Evolutionary conservation across 53 echinoderm and acorn worm genomes (phyloP).

Genomic region (Astropecten irregularis): DNA sequence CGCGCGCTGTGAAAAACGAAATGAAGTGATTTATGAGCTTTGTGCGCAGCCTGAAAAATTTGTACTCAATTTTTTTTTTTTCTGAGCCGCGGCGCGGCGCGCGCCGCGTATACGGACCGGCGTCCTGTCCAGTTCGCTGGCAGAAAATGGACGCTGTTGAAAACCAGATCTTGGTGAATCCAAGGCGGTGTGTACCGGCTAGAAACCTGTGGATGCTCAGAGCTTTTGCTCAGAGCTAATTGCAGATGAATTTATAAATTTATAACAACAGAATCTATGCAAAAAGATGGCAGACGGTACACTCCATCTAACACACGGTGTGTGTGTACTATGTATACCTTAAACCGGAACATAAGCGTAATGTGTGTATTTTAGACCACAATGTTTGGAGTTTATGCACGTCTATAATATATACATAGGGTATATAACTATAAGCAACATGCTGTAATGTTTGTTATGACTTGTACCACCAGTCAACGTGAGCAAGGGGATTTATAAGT

Average conservation of each 20-base stretch:
- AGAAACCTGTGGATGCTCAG: constrained; percentile 32
- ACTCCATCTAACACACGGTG: too few relatives aligned
- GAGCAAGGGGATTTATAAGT: constrained; percentile 59
- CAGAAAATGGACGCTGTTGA: too few relatives aligned
- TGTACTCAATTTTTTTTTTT: constrained; percentile 33
- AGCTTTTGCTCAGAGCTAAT: too few relatives aligned
- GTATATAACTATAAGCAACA: constrained; percentile 51
- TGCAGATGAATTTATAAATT: too few relatives aligned
- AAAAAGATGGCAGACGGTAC: too few relatives aligned
- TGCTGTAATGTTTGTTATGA: constrained; percentile 65
- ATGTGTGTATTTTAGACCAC: constrained; percentile 23
- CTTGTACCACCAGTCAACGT: constrained; percentile 22
- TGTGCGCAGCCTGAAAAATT: not conserved
- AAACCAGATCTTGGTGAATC: too few relatives aligned
- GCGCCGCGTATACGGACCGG: too few relatives aligned
- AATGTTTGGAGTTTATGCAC: constrained; percentile 54
- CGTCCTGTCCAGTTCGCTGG: too few relatives aligned
- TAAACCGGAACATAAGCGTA: not conserved
- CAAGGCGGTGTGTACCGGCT: too few relatives aligned
- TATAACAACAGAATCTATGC: too few relatives aligned
- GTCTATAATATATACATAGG: constrained; percentile 46
- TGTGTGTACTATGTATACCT: not conserved
- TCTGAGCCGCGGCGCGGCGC: too few relatives aligned
- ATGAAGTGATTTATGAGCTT: constrained; percentile 57
- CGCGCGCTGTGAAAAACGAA: too few relatives aligned